Percentiles rank a stretch among this genome's conserved stretches.
These are phyloP conservation scores for Leptothorax acervorum DNA, from an alignment of 2,888 invertebrate species.

Conservation along the genomic window DNA sequence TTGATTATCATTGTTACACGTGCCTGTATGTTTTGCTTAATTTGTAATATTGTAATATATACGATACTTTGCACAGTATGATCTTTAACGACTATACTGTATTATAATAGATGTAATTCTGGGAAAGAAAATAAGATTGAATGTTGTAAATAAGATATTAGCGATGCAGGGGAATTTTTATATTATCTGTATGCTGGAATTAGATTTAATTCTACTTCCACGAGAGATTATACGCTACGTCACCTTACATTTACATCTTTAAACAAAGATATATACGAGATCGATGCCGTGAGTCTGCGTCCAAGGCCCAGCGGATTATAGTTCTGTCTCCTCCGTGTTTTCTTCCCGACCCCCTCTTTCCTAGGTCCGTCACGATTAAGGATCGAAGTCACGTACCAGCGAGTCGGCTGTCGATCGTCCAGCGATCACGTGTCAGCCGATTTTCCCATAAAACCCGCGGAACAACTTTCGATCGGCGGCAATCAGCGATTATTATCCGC, in stretches of 20 bases:
- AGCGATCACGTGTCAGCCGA: slow-evolving; percentile 74
- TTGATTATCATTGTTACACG: neutral
- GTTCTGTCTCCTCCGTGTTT: slow-evolving; percentile 60
- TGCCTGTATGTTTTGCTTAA: neutral
- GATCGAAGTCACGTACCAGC: slow-evolving; percentile 72
- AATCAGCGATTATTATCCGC: slow-evolving; percentile 76
- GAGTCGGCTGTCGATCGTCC: slow-evolving; percentile 68
- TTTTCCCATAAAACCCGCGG: slow-evolving; percentile 75
- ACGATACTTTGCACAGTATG: neutral
- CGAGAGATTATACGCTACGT: slow-evolving; percentile 7
- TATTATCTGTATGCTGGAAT: neutral
- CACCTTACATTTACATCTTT: slow-evolving; percentile 17
- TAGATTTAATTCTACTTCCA: neutral
- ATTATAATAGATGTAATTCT: neutral
- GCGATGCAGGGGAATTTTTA: neutral
- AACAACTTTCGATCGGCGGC: slow-evolving; percentile 76
- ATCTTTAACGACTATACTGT: neutral
- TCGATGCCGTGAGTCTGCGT: slow-evolving; percentile 13
- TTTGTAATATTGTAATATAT: slow-evolving; percentile 9
- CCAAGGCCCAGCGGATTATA: slow-evolving; percentile 47
- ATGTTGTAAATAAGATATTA: slow-evolving; percentile 1
- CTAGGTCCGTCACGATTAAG: slow-evolving; percentile 60
- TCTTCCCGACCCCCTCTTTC: slow-evolving; percentile 53
- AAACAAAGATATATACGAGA: neutral
- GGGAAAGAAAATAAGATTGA: neutral